Percentiles rank a stretch among this genome's conserved stretches.
These are phyloP conservation scores for Nicator chloris DNA, from an alignment of 2,113 vertebrate genomes.

Conservation along the genomic window DNA sequence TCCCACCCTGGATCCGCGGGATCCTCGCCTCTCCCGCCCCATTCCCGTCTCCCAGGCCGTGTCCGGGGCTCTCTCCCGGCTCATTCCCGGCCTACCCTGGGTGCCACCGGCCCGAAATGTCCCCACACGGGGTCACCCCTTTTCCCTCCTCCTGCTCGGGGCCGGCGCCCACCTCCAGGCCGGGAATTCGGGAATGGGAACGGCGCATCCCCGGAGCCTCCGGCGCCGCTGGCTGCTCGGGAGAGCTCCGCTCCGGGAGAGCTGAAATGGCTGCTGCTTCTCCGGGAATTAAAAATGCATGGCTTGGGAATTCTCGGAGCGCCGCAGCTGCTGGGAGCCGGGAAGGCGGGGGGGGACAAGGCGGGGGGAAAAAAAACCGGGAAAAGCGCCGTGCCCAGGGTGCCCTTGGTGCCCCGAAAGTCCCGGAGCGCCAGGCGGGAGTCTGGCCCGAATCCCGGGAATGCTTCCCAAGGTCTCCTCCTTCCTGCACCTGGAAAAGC, in stretches of 20 bases:
- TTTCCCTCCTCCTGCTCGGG: too few species aligned
- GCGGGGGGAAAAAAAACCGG: background rate
- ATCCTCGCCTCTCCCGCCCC: background rate
- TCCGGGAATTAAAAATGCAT: background rate
- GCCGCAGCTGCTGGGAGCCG: background rate
- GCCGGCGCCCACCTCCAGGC: background rate
- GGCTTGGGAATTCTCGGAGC: background rate
- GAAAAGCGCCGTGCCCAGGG: background rate
- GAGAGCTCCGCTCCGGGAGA: background rate
- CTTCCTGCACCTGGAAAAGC: background rate
- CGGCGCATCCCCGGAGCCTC: background rate
- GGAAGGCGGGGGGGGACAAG: background rate
- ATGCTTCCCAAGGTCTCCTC: background rate
- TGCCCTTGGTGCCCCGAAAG: background rate
- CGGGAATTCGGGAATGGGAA: background rate
- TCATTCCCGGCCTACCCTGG: background rate
- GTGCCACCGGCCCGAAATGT: too few species aligned
- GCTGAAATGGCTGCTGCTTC: background rate
- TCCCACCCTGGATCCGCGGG: too few species aligned
- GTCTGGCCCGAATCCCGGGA: background rate
- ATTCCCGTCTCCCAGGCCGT: too few species aligned
- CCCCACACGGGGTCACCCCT: background rate
- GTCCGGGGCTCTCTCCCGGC: background rate
- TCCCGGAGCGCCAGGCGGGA: background rate
- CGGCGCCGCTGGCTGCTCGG: background rate